Conservation (phyloP, 2,113 vertebrate genomes). For the Progne subis region DNA sequence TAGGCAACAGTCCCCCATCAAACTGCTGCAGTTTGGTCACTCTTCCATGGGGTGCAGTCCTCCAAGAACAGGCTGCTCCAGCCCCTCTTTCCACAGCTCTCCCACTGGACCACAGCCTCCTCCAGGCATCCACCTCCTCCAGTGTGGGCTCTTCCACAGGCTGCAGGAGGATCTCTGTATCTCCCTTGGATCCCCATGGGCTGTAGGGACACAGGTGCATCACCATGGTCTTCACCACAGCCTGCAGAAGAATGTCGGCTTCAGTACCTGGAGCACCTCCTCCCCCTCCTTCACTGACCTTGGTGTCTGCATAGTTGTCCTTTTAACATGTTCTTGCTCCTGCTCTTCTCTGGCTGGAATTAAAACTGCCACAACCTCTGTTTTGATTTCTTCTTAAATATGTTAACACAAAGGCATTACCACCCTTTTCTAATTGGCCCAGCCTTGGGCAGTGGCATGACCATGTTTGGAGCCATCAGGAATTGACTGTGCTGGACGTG, state of each 20-base stretch:
- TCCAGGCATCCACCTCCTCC: background rate
- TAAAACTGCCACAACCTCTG: background rate
- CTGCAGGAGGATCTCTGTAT: background rate
- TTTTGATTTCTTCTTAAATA: background rate
- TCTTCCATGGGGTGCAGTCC: rapidly evolving
- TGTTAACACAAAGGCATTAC: background rate
- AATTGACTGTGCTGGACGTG: background rate
- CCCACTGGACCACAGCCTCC: background rate
- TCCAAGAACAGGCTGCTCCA: background rate
- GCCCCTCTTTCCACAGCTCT: background rate
- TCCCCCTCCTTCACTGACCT: background rate
- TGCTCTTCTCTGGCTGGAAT: background rate
- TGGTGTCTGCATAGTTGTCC: background rate
- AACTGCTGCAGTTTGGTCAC: background rate
- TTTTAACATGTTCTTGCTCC: background rate
- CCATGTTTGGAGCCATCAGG: background rate
- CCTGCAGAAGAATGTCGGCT: background rate
- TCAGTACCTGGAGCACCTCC: background rate
- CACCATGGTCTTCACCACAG: rapidly evolving
- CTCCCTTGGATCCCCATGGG: rapidly evolving
- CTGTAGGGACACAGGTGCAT: background rate
- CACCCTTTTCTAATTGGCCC: background rate
- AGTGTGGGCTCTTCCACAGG: background rate
- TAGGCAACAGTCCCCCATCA: background rate
- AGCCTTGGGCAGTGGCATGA: background rate